A percentile compares a stretch with the other conserved stretches of the same genome.
phyloP scores from a whole-genome alignment of 2,797 vertebrate genomes.

The Melanotaenia nigrans region DNA sequence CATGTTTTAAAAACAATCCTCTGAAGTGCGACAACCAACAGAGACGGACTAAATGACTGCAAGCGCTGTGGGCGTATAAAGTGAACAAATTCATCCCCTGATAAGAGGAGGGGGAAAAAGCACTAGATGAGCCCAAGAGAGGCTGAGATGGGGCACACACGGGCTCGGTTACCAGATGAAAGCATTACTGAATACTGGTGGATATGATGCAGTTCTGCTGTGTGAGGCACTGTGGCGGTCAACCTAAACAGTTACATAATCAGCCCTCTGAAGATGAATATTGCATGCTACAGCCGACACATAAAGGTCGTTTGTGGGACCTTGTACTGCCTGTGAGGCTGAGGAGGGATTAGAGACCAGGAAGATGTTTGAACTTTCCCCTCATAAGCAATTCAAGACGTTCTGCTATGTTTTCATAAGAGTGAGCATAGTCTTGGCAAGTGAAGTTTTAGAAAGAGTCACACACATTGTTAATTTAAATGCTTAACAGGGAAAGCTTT shows the following conservation, averaged over 20 bases:
- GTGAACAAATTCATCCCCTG: constrained; percentile 25
- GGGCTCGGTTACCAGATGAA: constrained; percentile 45
- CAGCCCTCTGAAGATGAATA: constrained; percentile 39
- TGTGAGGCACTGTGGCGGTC: constrained; percentile 40
- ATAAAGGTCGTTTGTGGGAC: constrained; percentile 41
- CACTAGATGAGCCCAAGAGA: constrained; percentile 38
- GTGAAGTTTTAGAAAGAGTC: constrained; percentile 5
- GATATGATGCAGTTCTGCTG: constrained; percentile 48
- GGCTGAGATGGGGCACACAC: constrained; percentile 5
- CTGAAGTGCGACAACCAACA: background rate
- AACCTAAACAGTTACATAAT: constrained; percentile 65
- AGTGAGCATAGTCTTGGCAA: constrained; percentile 4
- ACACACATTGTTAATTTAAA: background rate
- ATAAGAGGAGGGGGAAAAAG: constrained; percentile 23
- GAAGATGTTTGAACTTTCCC: constrained; percentile 19
- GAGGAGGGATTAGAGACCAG: constrained; percentile 7
- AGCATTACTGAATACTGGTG: constrained; percentile 28
- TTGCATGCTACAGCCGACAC: constrained; percentile 40
- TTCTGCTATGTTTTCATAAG: constrained; percentile 2
- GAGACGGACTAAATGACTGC: constrained; percentile 9
- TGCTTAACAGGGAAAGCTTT: background rate
- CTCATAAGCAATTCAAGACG: constrained; percentile 25
- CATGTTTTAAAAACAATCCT: constrained; percentile 5
- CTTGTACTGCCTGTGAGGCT: constrained; percentile 16
- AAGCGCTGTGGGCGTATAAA: constrained; percentile 34